Evolutionary conservation across 1,140 invertebrate species (phyloP), one percentile per base, ranked within the genome.

Genomic region (Zaprionus ghesquierei): DNA sequence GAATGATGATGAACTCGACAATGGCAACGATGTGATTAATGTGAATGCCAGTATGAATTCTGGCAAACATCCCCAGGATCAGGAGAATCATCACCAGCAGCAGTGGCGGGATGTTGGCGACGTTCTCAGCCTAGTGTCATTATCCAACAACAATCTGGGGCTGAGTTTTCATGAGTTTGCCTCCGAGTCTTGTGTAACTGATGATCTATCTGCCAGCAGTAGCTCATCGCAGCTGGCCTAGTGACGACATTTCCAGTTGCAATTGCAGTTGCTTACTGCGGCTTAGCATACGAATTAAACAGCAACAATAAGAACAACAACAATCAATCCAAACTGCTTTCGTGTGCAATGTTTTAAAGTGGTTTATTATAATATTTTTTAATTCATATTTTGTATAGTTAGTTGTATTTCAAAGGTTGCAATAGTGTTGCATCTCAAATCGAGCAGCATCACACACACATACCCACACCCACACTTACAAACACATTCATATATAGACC

Each of bases 391-490:
- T 87, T 87, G 84, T 87, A 87, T 79, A 87, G 85, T 87, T 87
- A 87, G 82, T 87, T 86, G 77, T 87, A 87, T 64, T 41, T 70
- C 68, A 89, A 65, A 80, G 69, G 84, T 87, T 89, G 84, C 84
- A 87, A 87, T 87, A 87, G 80, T 89, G 82, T 87, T 87, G 82
- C 82, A 75, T 87, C 79, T 89, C 72, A 64, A 69, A 81, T 64
- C 75, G 82, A 80, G 85, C 84, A 89, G 72, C 84, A 89, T 87
- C 84, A 89, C 82, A 79, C 71, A 77, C 53, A 80, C 46, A 66
- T 15, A 70, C 61, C 59, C 61, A 58, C 60, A 72, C 35, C 35
- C 35, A 46, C 60, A 62, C 27, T 53, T 58, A 62, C 22, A 49
- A 20, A 60, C 69, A 76, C 51, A 79, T 35, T 69, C 38, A 69